Conservation (phyloP, 1,140 invertebrate species). For the Notospermus geniculatus region DNA sequence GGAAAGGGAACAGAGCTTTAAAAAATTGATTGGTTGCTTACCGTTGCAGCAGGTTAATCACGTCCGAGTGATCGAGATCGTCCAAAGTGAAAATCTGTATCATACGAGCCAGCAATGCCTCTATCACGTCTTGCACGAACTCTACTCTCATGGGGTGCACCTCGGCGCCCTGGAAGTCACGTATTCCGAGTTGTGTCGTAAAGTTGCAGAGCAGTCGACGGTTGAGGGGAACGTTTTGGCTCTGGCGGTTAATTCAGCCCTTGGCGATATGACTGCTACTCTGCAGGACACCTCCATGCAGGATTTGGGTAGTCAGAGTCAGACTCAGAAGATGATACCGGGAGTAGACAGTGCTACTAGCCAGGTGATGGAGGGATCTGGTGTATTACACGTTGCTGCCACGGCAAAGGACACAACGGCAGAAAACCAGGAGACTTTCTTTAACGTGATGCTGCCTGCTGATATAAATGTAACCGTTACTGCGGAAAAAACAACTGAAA, state of each 20-base stretch:
- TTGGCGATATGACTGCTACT: background rate
- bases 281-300: background rate
- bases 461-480: too few species aligned
- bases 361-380: too few species aligned
- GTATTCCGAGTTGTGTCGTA: slow-evolving; percentile 22
- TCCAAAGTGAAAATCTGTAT: background rate
- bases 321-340: too few species aligned
- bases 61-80: background rate
- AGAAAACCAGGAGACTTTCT: too few species aligned
- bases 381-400: too few species aligned
- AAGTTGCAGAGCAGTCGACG: slow-evolving; percentile 41
- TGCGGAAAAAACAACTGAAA: too few species aligned
- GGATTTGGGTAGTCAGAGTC: too few species aligned
- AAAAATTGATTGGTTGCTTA: background rate
- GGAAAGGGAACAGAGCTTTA: background rate
- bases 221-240: background rate
- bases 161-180: background rate
- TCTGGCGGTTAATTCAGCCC: background rate
- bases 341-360: too few species aligned
- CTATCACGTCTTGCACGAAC: background rate
- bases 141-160: background rate
- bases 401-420: too few species aligned
- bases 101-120: background rate
- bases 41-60: background rate
- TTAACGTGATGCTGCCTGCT: too few species aligned